Percentiles rank a stretch among this genome's conserved stretches.
phyloP scores from a whole-genome alignment of 2,888 invertebrate genomes.

The Drosophila bunnanda region DNA sequence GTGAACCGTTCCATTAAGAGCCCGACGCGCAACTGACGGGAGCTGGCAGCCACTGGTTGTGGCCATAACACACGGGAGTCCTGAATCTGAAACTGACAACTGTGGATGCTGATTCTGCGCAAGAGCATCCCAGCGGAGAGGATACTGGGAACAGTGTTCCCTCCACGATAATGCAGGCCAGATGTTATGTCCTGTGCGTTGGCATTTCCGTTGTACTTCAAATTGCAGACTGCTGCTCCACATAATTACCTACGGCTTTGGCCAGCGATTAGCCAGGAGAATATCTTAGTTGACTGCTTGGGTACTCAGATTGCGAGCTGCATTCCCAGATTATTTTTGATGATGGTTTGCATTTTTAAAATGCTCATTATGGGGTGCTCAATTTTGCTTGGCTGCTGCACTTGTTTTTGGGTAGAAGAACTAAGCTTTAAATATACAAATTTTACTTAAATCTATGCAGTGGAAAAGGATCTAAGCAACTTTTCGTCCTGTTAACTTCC shows the following conservation, averaged over 20 bases:
- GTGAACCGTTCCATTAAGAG: conserved; percentile 68
- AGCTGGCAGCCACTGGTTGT: conserved; percentile 12
- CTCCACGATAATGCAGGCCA: conserved; percentile 13
- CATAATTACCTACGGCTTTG: conserved; percentile 36
- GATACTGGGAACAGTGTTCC: conserved; percentile 61
- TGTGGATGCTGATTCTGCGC: conserved; percentile 66
- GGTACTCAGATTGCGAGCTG: neutral
- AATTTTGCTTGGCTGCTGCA: neutral
- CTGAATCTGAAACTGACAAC: conserved; percentile 19
- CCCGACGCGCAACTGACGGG: conserved; percentile 66
- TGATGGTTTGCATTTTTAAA: conserved; percentile 8
- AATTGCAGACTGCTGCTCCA: conserved; percentile 18
- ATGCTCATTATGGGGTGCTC: neutral
- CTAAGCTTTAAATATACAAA: neutral
- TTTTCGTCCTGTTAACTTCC: too few relatives aligned
- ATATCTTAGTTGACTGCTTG: conserved; percentile 9
- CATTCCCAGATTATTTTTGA: conserved; percentile 17
- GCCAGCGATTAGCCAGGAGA: conserved; percentile 27
- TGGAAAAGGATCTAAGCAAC: too few relatives aligned
- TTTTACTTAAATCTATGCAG: neutral
- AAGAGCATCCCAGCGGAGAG: conserved; percentile 6
- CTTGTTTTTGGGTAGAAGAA: neutral
- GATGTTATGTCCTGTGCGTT: conserved; percentile 26
- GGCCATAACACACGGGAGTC: conserved; percentile 19
- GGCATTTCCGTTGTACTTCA: conserved; percentile 47